Evolutionary conservation across 2,797 vertebrate species (phyloP), one percentile per base, ranked within the genome.

Genomic region (Carduelis carduelis): DNA sequence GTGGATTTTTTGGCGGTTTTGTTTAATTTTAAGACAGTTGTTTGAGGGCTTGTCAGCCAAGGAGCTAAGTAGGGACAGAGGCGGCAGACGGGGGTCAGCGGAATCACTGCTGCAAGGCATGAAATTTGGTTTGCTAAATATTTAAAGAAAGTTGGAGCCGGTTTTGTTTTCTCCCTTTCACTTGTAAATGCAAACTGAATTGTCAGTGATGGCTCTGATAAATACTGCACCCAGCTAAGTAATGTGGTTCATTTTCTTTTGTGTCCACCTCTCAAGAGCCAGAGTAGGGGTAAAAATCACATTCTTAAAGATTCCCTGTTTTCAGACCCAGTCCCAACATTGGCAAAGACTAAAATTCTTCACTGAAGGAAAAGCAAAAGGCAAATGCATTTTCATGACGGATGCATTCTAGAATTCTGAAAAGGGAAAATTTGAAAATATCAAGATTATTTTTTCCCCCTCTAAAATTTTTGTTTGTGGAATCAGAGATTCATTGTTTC

Each of bases 71-170:
- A 63, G 87, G 91, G 91, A 95, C 83, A 91, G 91, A 94, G 90
- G 83, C 34, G 8, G 86, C 92, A 84, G 91, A 75, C 17, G 3
- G 37, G 89, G 90, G 90, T 94, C 91, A 89, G 77, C 0, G 1
- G 74, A 95, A 88, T 94, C 83, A n/a, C 83, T 84, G 87, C 86
- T 96, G 34, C 74, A 69, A 95, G 94, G 83, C 95, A 97, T 90
- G 92, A 97, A 90, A 95, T 94, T 95, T 94, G 87, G 84, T 96
- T 94, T 96, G 90, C 90, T 94, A 96, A 96, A 94, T 94, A 77
- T 90, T 90, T 96, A 94, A 93, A 95, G 95, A 97, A 95, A 96
- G 86, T 94, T 95, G 90, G 86, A 93, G 88, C 88, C 52, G 21
- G 74, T 96, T 97, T 96, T 92, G 94, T 96, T 94, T 97, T 94